Conservation (phyloP, 2,888 invertebrate genomes). For the Diplazon laetatorius region DNA sequence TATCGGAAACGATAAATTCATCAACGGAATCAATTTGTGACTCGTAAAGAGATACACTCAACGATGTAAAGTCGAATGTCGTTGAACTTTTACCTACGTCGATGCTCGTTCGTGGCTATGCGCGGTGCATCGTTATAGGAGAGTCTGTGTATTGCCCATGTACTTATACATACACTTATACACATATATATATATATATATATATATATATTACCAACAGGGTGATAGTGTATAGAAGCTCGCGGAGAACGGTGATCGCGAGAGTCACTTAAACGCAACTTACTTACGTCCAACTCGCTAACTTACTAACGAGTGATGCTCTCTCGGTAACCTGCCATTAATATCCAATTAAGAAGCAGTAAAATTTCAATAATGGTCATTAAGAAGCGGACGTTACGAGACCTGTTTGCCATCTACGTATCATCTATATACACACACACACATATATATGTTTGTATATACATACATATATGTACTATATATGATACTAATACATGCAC, state of each 20-base stretch:
- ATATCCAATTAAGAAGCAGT: constrained; percentile 81
- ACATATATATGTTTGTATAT: constrained; percentile 28
- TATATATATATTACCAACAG: too few relatives aligned
- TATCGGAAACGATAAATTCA: constrained; percentile 51
- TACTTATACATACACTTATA: too few relatives aligned
- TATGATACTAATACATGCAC: constrained; percentile 8
- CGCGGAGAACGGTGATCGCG: constrained; percentile 48
- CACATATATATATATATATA: too few relatives aligned
- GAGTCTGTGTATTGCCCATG: neutral
- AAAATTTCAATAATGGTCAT: constrained; percentile 83
- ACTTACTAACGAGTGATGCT: constrained; percentile 75
- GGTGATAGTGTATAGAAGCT: too few relatives aligned
- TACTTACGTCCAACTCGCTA: constrained; percentile 66
- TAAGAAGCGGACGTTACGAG: constrained; percentile 81
- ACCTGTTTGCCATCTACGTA: constrained; percentile 68
- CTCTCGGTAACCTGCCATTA: constrained; percentile 78
- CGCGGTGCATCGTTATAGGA: constrained; percentile 3
- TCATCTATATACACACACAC: constrained; percentile 23
- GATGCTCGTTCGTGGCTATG: constrained; percentile 1
- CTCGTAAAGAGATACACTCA: constrained; percentile 51
- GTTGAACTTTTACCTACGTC: constrained; percentile 14
- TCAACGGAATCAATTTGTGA: constrained; percentile 54
- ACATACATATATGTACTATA: constrained; percentile 9
- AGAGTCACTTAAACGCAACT: constrained; percentile 61
- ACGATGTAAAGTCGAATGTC: constrained; percentile 12